Evolutionary conservation across 2,797 vertebrate genomes (phyloP), one percentile per base, ranked within the genome.

Genomic region (Lepilemur ruficaudatus): DNA sequence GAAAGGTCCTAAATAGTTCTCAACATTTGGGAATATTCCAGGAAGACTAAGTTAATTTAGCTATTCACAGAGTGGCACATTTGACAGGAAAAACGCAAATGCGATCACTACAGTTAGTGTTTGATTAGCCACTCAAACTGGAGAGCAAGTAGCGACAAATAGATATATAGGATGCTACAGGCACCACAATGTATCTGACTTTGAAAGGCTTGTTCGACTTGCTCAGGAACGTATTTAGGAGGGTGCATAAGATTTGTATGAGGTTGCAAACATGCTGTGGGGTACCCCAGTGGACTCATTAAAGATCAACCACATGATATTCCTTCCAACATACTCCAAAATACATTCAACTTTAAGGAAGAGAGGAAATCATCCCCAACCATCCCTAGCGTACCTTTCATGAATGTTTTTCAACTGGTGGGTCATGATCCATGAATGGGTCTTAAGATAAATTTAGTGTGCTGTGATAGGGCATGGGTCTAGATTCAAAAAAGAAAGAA

Each of bases 1-100:
- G 76, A 97, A 93, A 97, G 89, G 76, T 92, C 41, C 84, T 97
- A 95, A 95, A 96, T 89, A 85, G 67, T 93, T 93, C 90, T 88
- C 67, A 87, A 83, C 76, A 93, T 94, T 92, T 97, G 96, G 80
- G 96, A 38, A 85, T 48, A 70, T 92, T 96, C 92, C 93, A 97
- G 94, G 84, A 95, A 96, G 81, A 70, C 67, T 85, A 90, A 81
- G 38, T 94, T 97, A 96, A 97, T 97, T 96, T 90, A 97, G 81
- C 90, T 91, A 93, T 96, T 95, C 78, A 93, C 22, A 82, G 67
- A 94, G 67, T 94, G 76, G 67, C 95, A 96, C 57, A 70, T 95
- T 85, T 96, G 93, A 96, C 88, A 94, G 69, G 84, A 69, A 91
- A 89, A 84, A 93, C 92, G 91, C 78, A 95, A 93, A 97, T 93